Evolutionary conservation across 2,797 vertebrate species (phyloP), one percentile per base, ranked within the genome.

Genomic region (Mus caroli): DNA sequence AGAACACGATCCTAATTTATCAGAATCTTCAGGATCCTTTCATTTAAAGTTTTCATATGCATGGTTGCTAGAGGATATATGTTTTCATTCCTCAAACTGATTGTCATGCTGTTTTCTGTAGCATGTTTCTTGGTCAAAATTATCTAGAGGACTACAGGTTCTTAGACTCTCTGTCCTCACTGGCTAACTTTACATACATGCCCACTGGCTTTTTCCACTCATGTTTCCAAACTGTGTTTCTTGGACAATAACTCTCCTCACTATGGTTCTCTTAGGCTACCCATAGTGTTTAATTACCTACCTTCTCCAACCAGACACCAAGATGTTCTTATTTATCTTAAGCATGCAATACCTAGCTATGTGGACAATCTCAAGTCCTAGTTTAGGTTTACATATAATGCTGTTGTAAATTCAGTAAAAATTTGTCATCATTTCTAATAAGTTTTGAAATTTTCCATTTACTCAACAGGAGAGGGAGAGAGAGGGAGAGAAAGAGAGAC

Each of bases 1-100:
- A 97, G 85, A 94, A 83, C 76, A 79, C 19, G 1, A 8, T 92
- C 90, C 46, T 75, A 90, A 90, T 88, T 96, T 92, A 13, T 96
- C 86, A 87, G 10, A 76, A 50, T 31, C 15, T 82, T 67, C 52
- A 20, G 5, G 73, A 12, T 52, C 14, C 92, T 83, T 93, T 60
- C 37, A 76, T 28, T 88, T 43, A 17, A 22, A n/a, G 7, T 94
- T 90, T 78, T 54, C 28, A 64, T 54, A 17, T 37, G 77, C 22
- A 79, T 6, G 37, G 9, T 67, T 88, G 26, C 15, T 24, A 90
- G 31, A 71, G 3, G 14, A 69, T 77, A 84, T 17, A 76, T 88
- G 77, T 76, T 95, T 93, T 88, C 31, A 86, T 69, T 94, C 12
- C 37, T 86, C 28, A 92, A 93, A 77, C 6, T 22, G 67, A 26